These are phyloP conservation scores for Syngnathus scovelli DNA, from an alignment of 2,113 vertebrate genomes.

Conservation along the genomic window DNA sequence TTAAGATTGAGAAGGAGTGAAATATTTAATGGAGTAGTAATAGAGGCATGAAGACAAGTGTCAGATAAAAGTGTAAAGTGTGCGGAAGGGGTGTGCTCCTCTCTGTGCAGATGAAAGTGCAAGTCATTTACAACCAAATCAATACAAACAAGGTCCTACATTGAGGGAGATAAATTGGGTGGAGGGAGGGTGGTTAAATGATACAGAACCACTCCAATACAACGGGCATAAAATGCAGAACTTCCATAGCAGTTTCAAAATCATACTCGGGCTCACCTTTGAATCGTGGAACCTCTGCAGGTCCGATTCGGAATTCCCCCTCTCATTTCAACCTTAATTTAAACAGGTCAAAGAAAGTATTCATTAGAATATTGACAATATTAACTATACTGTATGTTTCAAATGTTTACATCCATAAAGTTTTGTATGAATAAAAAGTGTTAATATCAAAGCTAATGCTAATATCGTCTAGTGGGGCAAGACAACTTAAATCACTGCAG, in stretches of 20 bases:
- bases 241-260: neutral
- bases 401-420: too few relatives aligned
- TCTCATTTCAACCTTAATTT: too few relatives aligned
- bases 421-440: neutral
- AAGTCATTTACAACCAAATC: slow-evolving; percentile 44
- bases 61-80: slow-evolving; percentile 18
- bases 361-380: too few relatives aligned
- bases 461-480: too few relatives aligned
- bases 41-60: slow-evolving; percentile 32
- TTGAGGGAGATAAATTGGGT: neutral
- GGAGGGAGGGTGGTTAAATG: neutral
- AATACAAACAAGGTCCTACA: slow-evolving; percentile 18
- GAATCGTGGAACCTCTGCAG: too few relatives aligned
- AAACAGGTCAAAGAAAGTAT: too few relatives aligned
- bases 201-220: neutral
- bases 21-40: slow-evolving; percentile 32
- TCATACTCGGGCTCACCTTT: neutral
- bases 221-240: too few relatives aligned
- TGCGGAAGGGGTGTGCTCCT: slow-evolving; percentile 11
- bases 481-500: too few relatives aligned
- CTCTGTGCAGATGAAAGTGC: slow-evolving; percentile 21
- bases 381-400: too few relatives aligned
- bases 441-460: too few relatives aligned
- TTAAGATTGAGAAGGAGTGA: slow-evolving; percentile 35
- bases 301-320: too few relatives aligned